Evolutionary conservation across 1,140 invertebrate species (phyloP).

Genomic region (Lucilia cuprina): DNA sequence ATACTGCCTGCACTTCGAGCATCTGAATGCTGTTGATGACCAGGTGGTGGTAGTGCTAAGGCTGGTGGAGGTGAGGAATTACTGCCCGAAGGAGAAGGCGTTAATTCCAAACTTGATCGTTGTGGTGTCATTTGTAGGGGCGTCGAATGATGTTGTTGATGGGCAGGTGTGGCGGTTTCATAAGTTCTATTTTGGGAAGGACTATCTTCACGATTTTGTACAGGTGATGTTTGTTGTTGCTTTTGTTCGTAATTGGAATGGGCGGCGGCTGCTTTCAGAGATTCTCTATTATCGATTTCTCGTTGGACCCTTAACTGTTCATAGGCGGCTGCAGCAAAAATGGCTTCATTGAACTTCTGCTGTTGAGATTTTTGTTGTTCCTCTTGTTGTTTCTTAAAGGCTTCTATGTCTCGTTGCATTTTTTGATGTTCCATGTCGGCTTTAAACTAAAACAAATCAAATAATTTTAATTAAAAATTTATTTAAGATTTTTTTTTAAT

Average conservation of each 20-base stretch:
- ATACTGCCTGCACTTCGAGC: not conserved
- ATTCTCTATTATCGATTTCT: constrained; percentile 42
- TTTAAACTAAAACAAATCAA: constrained; percentile 45
- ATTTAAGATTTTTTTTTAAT: too few species aligned
- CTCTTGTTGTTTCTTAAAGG: constrained; percentile 53
- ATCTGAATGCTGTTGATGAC: not conserved
- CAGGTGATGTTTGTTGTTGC: constrained; percentile 27
- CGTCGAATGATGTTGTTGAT: not conserved
- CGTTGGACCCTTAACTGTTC: constrained; percentile 51
- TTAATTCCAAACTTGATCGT: constrained; percentile 25
- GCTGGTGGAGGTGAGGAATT: constrained; percentile 37
- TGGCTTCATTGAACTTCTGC: constrained; percentile 43
- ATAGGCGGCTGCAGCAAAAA: constrained; percentile 52
- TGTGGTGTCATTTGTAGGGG: constrained; percentile 20
- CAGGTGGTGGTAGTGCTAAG: not conserved
- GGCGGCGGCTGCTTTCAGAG: not conserved
- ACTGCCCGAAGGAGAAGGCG: constrained; percentile 45
- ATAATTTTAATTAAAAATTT: not conserved
- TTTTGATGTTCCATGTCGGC: constrained; percentile 50
- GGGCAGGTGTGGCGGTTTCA: not conserved
- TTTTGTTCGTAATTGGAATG: constrained; percentile 31
- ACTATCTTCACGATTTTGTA: constrained; percentile 10
- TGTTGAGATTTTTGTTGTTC: constrained; percentile 43
- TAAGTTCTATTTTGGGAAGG: constrained; percentile 5
- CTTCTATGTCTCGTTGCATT: constrained; percentile 54